Base-by-base conservation (phyloP, 2,888 invertebrate genomes). In the Dynastes maya region DNA sequence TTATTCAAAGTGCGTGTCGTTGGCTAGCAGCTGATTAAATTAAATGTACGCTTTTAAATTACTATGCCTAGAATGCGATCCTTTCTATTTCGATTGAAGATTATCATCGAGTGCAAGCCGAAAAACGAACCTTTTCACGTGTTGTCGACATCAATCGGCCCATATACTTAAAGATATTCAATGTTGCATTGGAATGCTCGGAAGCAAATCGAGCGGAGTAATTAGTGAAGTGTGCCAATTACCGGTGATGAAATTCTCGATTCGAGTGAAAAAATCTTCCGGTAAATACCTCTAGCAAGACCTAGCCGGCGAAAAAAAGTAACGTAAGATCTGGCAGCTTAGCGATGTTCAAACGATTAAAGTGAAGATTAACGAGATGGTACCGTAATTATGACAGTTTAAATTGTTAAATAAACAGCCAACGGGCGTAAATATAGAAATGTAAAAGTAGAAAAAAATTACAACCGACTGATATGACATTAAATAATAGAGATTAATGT, bases 211-310 rank as follows among this genome's bases (percentile, higher is more conserved):
- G 77, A 68, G 68, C 77, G 77, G 49, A 71, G 63, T 77, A 77
- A 77, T 77, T 77, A 77, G 68, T 71, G 53, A 37, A 77, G 71
- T 77, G 63, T 77, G 77, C 82, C 82, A 82, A 82, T 82, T 82
- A 82, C 79, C 80, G 72, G 82, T 80, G 82, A 79, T 80, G 82
- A 82, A 81, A 81, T 78, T 70, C 53, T 76, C 75, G 80, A 81
- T 79, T 78, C 75, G 81, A 68, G 74, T 70, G 78, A 79, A 80
- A 79, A 78, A 80, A 82, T 80, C 80, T 81, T 79, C 78, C 82
- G 74, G 76, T 80, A 81, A 82, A 81, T 58, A 58, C 55, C 77
- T 74, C 76, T 76, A 81, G 55, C 58, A 29, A 29, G 58, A 58
- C 58, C n/a, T 40, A 11, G 40, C 40, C 40, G 58, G 53, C 27